Evolutionary conservation across 1,140 invertebrate genomes (phyloP).

Genomic region (Drosophila triauraria): DNA sequence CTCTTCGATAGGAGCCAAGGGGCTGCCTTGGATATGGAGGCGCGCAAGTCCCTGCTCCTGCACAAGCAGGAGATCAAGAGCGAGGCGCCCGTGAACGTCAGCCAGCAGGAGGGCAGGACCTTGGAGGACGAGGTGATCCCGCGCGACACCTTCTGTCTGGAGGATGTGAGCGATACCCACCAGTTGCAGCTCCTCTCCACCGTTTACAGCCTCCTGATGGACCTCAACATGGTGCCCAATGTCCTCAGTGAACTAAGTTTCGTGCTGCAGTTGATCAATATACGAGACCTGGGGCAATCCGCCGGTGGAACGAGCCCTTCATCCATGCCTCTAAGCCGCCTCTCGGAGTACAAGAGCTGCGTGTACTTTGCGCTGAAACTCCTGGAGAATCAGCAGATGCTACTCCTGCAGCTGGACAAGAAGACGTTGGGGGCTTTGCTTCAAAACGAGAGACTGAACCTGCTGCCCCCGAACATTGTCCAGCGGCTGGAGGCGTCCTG

Average conservation of each 20-base stretch:
- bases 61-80: conserved; percentile 67
- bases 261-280: conserved; percentile 71
- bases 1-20: conserved; percentile 70
- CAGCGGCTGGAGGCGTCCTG: conserved; percentile 49
- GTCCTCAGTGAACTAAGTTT: conserved; percentile 75
- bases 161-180: conserved; percentile 29
- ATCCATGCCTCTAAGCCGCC: conserved; percentile 4
- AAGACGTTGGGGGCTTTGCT: conserved; percentile 74
- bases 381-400: conserved; percentile 57
- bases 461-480: conserved; percentile 42
- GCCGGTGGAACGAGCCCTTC: neutral
- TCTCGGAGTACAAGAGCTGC: conserved; percentile 58
- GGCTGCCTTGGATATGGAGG: conserved; percentile 61
- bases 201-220: conserved; percentile 72
- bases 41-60: conserved; percentile 62
- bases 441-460: conserved; percentile 65
- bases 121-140: conserved; percentile 15
- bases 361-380: conserved; percentile 71
- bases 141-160: conserved; percentile 18
- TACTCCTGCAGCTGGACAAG: conserved; percentile 68
- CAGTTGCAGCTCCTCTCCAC: conserved; percentile 52
- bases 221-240: conserved; percentile 76
- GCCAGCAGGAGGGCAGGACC: conserved; percentile 16
- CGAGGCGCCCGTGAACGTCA: conserved; percentile 43
- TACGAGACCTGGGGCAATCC: conserved; percentile 12